Base-by-base conservation (phyloP, 2,888 invertebrate species). In the Cordilura impudica region DNA sequence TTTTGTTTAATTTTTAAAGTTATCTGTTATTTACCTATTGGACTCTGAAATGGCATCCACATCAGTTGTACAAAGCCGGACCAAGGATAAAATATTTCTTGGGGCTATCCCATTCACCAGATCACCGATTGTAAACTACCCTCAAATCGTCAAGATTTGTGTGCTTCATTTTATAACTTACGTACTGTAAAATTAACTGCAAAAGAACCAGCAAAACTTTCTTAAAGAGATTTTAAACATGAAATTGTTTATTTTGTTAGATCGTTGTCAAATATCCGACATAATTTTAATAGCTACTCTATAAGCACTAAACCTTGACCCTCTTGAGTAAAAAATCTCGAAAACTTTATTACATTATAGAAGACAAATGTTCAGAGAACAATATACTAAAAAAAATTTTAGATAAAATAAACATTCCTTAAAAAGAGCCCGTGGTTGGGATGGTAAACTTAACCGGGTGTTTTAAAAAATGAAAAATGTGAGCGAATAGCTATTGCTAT, bases 41-140 rank as follows among this genome's bases (percentile, higher is more conserved):
- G 49, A 49, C 49, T 49, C 49, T 49, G 19, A 49, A 49, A 54
- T 54, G 31, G 54, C 54, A 54, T 31, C 54, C 26, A 54, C 54
- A 54, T 54, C 54, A 29, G 54, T 29, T 54, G 54, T 54, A 54
- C 26, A 54, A 54, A 54, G 14, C 54, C n/a, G 54, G 54, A 54
- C 54, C 29, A 54, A 43, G 16, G 43, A 43, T 43, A 43, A 43
- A 16, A 43, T 43, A n/a, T 29, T 29, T 29, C 2, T 5, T 29
- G 29, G 14, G 43, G 16, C 16, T 43, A 16, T 16, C 43, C 43
- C n/a, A 16, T 16, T 43, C 43, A 43, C 43, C 43, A n/a, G n/a
- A n/a, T n/a, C n/a, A n/a, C n/a, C n/a, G n/a, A n/a, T n/a, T n/a
- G 43, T 43, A 43, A 43, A 43, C 43, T 43, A 29, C 5, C 29